Conservation (phyloP, 1,140 invertebrate genomes). For the Heliconius himera region DNA sequence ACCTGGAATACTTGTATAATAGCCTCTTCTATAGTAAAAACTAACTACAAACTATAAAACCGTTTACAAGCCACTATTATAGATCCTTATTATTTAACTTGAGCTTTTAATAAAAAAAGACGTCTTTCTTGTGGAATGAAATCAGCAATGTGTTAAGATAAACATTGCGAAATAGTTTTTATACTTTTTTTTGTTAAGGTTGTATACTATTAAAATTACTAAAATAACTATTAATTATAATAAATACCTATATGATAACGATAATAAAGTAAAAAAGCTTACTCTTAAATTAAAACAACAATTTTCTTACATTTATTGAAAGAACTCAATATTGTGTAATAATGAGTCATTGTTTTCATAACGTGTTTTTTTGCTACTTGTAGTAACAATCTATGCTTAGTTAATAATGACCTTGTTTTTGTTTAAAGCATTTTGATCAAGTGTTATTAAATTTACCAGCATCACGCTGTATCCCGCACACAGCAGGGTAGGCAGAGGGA, state of each 20-base stretch:
- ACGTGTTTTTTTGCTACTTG: background rate
- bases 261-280: too few relatives aligned
- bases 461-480: too few relatives aligned
- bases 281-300: background rate
- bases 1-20: too few relatives aligned
- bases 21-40: too few relatives aligned
- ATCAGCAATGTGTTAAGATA: background rate
- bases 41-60: background rate
- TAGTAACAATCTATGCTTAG: background rate
- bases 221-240: background rate
- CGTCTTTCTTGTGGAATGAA: background rate
- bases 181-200: background rate
- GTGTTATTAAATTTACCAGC: too few relatives aligned
- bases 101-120: background rate
- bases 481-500: too few relatives aligned
- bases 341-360: slow-evolving; percentile 1
- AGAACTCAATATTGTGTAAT: background rate
- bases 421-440: too few relatives aligned
- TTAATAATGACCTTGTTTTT: too few relatives aligned
- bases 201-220: background rate
- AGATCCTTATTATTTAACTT: background rate
- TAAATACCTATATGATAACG: background rate
- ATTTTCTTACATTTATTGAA: background rate
- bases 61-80: background rate
- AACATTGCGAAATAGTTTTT: slow-evolving; percentile 2